Evolutionary conservation across 1,140 invertebrate species (phyloP).

Genomic region (Drosophila littoralis): DNA sequence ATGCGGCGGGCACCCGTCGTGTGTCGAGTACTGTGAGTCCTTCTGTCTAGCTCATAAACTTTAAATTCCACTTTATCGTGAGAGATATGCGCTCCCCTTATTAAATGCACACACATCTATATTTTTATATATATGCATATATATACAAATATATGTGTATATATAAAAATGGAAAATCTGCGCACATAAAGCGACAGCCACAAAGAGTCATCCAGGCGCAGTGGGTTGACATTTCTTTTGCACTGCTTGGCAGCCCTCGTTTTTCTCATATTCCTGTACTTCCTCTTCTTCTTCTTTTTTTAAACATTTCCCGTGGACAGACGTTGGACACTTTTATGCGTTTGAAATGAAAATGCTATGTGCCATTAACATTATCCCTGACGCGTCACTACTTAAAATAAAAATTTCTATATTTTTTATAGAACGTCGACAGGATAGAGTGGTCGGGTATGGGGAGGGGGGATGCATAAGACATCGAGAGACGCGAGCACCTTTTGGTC

Average conservation of each 20-base stretch:
- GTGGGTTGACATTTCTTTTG: constrained; percentile 47
- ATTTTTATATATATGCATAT: constrained; percentile 29
- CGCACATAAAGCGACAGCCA: constrained; percentile 70
- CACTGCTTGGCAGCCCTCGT: constrained; percentile 24
- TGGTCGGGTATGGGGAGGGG: too few relatives aligned
- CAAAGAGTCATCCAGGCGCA: constrained; percentile 44
- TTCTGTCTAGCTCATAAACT: constrained; percentile 72
- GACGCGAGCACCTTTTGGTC: constrained; percentile 70
- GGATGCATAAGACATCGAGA: neutral
- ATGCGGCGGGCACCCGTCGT: constrained; percentile 16
- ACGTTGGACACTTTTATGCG: constrained; percentile 75
- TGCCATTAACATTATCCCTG: constrained; percentile 83
- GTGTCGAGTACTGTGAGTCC: constrained; percentile 18
- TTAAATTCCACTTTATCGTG: constrained; percentile 75
- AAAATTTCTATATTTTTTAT: constrained; percentile 83
- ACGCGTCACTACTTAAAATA: constrained; percentile 83
- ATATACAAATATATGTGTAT: constrained; percentile 36
- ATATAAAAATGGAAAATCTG: constrained; percentile 60
- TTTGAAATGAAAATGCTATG: constrained; percentile 82
- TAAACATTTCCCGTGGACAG: constrained; percentile 52
- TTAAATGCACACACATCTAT: constrained; percentile 50
- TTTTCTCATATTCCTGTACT: constrained; percentile 1
- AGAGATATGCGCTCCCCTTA: constrained; percentile 55
- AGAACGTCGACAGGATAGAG: constrained; percentile 39
- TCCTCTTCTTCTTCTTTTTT: constrained; percentile 38